These are phyloP conservation scores for Neoascia interrupta DNA, from an alignment of 2,888 invertebrate species.

Conservation along the genomic window DNA sequence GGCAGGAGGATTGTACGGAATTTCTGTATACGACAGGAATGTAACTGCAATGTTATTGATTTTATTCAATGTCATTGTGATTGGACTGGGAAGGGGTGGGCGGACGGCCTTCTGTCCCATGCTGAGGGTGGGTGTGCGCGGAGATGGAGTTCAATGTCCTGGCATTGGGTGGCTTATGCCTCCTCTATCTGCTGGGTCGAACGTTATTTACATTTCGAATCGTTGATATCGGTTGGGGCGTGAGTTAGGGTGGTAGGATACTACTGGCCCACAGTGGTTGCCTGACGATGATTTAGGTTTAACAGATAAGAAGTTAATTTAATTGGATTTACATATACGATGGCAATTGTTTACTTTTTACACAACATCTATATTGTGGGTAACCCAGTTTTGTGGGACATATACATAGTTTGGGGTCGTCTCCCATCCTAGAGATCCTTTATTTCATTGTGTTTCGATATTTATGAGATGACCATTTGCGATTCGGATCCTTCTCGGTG, in stretches of 20 bases:
- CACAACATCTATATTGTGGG: too few species aligned
- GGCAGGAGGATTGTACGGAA: neutral
- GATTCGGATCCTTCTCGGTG: too few species aligned
- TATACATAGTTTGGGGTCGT: too few species aligned
- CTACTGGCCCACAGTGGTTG: neutral
- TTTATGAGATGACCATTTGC: too few species aligned
- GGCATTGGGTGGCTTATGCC: too few species aligned
- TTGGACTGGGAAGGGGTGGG: too few species aligned
- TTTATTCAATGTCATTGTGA: neutral
- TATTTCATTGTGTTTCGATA: too few species aligned
- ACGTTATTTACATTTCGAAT: constrained; percentile 44
- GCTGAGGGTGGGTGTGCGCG: too few species aligned
- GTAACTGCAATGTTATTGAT: constrained; percentile 4
- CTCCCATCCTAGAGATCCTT: too few species aligned
- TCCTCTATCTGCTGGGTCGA: too few species aligned
- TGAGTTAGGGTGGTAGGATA: neutral
- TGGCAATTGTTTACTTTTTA: constrained; percentile 3
- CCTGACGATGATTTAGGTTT: constrained; percentile 3
- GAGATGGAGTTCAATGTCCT: neutral
- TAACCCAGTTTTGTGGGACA: too few species aligned
- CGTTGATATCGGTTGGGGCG: neutral
- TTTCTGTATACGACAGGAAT: constrained; percentile 11
- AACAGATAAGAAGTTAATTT: constrained; percentile 27
- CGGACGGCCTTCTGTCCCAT: too few species aligned
- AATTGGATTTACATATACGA: constrained; percentile 11